Evolutionary conservation across 2,113 vertebrate genomes (phyloP), one percentile per base, ranked within the genome.

Genomic region (Puntigrus tetrazona): DNA sequence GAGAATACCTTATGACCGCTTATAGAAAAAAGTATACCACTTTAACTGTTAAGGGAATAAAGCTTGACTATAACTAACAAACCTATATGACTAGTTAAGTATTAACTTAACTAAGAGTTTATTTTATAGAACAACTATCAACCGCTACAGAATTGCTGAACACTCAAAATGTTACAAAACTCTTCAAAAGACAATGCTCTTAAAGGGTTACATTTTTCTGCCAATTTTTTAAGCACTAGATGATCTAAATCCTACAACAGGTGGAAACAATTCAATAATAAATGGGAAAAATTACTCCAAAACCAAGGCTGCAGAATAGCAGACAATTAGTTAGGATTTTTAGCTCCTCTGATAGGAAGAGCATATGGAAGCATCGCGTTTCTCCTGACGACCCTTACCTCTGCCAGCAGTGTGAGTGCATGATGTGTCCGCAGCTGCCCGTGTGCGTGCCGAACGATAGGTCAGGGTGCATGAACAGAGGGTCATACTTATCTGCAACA

Each of bases 361-460:
- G 34, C 65, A 36, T 22, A 69, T 69, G 65, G 18, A 38, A 69
- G 65, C 34, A 69, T 22, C 65, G 36, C 18, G n/a, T n/a, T n/a
- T n/a, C n/a, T n/a, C n/a, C 41, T 43, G 70, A 13, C 14, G 16
- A 10, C 57, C 2, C 87, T 85, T 92, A 99, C 98, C 97, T 98
- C 91, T 99, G 98, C 98, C 98, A 99, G 91, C 98, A 99, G 90
- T 97, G 96, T 72, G 97, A 97, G 5, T 99, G 98, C 98, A 99
- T 99, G 87, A 98, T 95, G 87, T 99, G 98, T 65, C 98, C 98
- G 91, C 98, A 99, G 95, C 98, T 99, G 81, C 97, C 96, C 0
- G 97, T 98, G 90, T 99, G 96, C 5, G 97, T 96, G 83, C 97
- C 98, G 67, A 97, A 95, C 7, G 96, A 95, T 84, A 99, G 91